Percentiles rank a stretch among this genome's conserved stretches.
phyloP scores from a whole-genome alignment of 1,140 invertebrate genomes.

The Anastrepha obliqua region DNA sequence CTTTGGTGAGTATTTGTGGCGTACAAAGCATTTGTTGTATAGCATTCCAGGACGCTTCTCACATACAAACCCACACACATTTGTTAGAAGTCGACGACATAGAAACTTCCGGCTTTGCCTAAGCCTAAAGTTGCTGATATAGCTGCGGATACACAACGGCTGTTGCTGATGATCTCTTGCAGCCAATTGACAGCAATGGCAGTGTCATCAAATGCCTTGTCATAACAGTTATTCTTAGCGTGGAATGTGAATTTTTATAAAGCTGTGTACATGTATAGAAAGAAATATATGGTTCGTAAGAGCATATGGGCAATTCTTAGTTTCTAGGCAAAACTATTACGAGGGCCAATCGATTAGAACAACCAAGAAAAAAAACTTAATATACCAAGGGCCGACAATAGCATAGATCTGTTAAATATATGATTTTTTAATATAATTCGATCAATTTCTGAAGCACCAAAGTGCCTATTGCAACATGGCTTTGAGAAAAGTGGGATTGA shows the following conservation, averaged over 20 bases:
- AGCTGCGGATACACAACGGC: neutral
- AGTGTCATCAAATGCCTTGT: slow-evolving; percentile 2
- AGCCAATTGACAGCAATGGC: neutral
- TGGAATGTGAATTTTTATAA: neutral
- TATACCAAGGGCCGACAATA: too few species aligned
- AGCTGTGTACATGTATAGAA: too few species aligned
- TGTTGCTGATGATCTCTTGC: neutral
- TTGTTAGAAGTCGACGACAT: neutral
- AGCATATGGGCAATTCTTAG: too few species aligned
- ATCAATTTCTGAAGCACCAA: too few species aligned
- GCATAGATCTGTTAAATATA: too few species aligned
- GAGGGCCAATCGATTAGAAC: too few species aligned
- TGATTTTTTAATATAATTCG: too few species aligned
- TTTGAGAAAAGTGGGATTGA: too few species aligned
- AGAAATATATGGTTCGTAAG: too few species aligned
- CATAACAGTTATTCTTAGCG: neutral
- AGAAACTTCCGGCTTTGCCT: neutral
- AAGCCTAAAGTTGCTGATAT: slow-evolving; percentile 28
- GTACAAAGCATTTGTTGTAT: neutral
- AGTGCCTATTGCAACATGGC: too few species aligned
- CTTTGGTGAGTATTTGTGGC: slow-evolving; percentile 13
- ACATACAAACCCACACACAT: neutral
- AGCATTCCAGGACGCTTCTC: neutral
- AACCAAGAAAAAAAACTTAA: too few species aligned
- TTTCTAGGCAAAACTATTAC: too few species aligned